Evolutionary conservation across 2,113 vertebrate genomes (phyloP), one percentile per base, ranked within the genome.

Genomic region (Carettochelys insculpta): DNA sequence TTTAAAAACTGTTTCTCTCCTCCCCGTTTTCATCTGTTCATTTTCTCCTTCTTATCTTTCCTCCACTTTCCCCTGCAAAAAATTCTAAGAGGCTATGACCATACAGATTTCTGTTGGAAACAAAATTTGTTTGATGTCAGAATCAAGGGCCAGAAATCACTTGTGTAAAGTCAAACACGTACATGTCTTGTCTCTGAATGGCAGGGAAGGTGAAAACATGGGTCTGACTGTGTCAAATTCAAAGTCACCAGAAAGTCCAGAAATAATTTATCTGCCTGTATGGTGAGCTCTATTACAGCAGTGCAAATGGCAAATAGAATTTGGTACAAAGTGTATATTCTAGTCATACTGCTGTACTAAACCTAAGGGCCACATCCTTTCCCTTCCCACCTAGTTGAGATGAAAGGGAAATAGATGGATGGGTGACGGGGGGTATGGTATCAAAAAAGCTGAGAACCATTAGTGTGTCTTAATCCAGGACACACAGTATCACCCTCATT

Each of bases 141-240:
- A 93, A 45, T 24, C 10, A 17, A 76, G 2, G 52, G 77, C 48
- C 75, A 22, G 24, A 81, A 65, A 92, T 11, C n/a, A 48, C 19
- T 6, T 95, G 76, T 86, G 82, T 2, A 10, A 51, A 83, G 45
- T 0, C 22, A 85, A 77, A 85, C 77, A 29, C 92, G 92, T 50
- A 34, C 78, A 88, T 58, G 77, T 38, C 41, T n/a, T 85, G 77
- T 92, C 22, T 38, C 48, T 22, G 53, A 22, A 50, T 85, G 53
- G 47, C 8, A 2, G 6, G 0, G 0, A 83, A 75, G 94, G 76
- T 61, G 82, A 92, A 75, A 1, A 5, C 20, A 52, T 45, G 16
- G 17, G 24, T 90, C 34, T 90, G 38, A 93, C 87, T 6, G 47
- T 93, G 75, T 83, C 88, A 95, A 91, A 80, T 17, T 50, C 61